phyloP scores from a whole-genome alignment of 2,797 vertebrate genomes.

The Anguilla marmorata region DNA sequence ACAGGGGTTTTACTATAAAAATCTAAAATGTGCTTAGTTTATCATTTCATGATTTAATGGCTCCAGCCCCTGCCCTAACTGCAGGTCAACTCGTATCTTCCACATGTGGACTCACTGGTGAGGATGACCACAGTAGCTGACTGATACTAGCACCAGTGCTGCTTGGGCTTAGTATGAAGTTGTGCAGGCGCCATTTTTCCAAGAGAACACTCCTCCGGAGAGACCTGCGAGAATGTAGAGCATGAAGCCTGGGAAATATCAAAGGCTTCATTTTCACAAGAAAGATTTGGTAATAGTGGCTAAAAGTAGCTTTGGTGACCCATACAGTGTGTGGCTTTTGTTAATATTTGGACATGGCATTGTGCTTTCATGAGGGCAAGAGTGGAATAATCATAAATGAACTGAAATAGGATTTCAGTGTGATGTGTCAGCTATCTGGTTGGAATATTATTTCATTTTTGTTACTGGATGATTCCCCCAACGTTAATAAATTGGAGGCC shows the following conservation, averaged over 20 bases:
- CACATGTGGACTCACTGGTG: neutral
- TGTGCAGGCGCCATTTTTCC: neutral
- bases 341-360: neutral
- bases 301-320: neutral
- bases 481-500: no score
- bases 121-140: neutral
- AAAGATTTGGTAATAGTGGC: neutral
- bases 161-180: neutral
- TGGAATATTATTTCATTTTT: neutral
- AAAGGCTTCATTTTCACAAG: neutral
- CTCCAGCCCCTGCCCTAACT: neutral
- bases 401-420: neutral
- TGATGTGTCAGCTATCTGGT: neutral
- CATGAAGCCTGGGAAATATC: neutral
- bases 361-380: neutral
- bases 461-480: neutral
- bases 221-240: neutral
- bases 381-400: neutral
- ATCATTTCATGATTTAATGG: neutral
- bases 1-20: neutral
- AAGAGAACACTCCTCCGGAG: neutral
- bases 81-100: neutral
- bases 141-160: neutral
- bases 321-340: neutral
- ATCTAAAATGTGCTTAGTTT: neutral